Evolutionary conservation across 2,797 vertebrate species (phyloP), one percentile per base, ranked within the genome.

Genomic region (Emys orbicularis): DNA sequence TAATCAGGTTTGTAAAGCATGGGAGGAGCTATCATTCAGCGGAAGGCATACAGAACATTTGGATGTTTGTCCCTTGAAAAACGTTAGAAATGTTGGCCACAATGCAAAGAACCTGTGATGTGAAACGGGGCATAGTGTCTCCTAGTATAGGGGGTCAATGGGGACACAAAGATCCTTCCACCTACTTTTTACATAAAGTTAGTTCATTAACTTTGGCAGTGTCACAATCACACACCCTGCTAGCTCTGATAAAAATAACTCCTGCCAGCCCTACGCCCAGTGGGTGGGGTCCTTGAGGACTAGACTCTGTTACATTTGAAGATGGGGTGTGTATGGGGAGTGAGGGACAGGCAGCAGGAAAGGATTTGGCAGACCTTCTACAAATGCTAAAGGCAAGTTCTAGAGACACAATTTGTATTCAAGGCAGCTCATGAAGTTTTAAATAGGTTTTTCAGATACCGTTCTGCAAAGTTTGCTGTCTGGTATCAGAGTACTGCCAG

Each of bases 261-360:
- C 83, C 53, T 52, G 49, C 37, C 2, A 95, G 31, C 50, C 10
- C 47, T 4, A 2, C 16, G 47, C 29, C 61, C 61, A 15, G 41
- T 11, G 83, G 80, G 3, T 29, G 19, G 12, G 29, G 79, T 41
- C 31, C 54, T 76, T 27, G 56, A 86, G 89, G 84, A 76, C 2
- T 52, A 49, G 56, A 53, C 79, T 53, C 41, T 8, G 0, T 53
- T 61, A 21, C 65, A 90, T 37, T 37, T 61, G 19, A 34, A 74
- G 49, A 59, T n/a, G 44, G 0, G 0, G 82, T 29, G 10, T 84
- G 10, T 37, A 23, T 11, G 37, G 37, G 3, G 37, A 37, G n/a
- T 21, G 19, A 54, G 84, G 65, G 29, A 12, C 31, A 80, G 23
- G 85, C 86, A 84, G 74, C 18, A 88, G 86, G 68, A 90, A 77